Evolutionary conservation across 2,113 vertebrate genomes (phyloP).

Genomic region (Oncorhynchus gorbuscha): DNA sequence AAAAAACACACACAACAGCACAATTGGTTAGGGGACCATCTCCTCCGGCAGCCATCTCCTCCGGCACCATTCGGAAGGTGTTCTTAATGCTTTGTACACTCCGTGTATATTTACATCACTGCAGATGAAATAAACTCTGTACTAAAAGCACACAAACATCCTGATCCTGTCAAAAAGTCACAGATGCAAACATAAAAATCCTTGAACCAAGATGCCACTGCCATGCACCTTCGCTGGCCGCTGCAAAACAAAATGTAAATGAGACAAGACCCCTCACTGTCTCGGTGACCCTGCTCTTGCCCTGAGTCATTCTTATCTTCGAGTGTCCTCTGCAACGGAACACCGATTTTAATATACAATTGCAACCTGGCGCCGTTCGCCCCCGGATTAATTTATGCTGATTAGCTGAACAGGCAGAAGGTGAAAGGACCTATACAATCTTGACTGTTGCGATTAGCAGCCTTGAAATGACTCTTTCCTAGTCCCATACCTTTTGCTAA

Average conservation of each 20-base stretch:
- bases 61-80: too few species aligned
- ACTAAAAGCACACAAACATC: not conserved
- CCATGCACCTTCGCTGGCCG: not conserved
- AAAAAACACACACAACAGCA: too few species aligned
- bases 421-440: conserved; percentile 6
- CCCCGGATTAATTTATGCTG: conserved; percentile 37
- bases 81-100: too few species aligned
- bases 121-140: not conserved
- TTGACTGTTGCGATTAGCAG: conserved; percentile 20
- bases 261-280: conserved; percentile 16
- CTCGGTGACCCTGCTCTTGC: conserved; percentile 20
- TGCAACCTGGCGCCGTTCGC: conserved; percentile 11
- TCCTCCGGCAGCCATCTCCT: too few species aligned
- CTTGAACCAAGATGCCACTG: not conserved
- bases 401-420: conserved; percentile 27
- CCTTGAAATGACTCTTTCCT: not conserved
- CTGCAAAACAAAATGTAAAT: conserved; percentile 27
- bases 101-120: not conserved
- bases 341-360: conserved; percentile 36
- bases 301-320: conserved; percentile 23
- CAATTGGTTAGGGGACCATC: too few species aligned
- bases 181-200: not conserved
- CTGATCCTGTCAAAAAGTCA: not conserved
- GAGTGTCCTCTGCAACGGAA: conserved; percentile 37
- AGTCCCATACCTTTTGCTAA: conserved; percentile 11